Conservation (phyloP, 2,113 vertebrate species). For the Mustela nigripes region DNA sequence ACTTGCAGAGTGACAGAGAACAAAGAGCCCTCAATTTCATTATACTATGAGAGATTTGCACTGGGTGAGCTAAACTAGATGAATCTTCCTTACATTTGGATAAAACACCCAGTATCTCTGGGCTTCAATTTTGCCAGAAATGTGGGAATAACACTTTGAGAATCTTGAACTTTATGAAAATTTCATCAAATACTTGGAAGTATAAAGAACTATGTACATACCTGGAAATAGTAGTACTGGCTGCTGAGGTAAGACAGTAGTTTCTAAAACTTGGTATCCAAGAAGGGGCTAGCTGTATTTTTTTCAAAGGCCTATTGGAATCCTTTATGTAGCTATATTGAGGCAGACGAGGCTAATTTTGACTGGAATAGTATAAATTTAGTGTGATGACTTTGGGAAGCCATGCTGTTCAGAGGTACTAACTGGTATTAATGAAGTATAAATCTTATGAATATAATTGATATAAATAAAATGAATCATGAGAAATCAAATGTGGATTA, state of each 20-base stretch:
- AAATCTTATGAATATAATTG: not conserved
- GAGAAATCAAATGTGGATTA: not conserved
- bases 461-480: not conserved
- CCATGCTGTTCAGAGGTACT: not conserved
- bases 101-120: not conserved
- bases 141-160: not conserved
- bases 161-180: not conserved
- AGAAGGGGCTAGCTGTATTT: not conserved
- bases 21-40: not conserved
- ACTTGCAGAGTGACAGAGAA: not conserved
- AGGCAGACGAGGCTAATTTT: not conserved
- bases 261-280: not conserved
- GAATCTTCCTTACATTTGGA: not conserved
- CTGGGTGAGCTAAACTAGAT: not conserved
- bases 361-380: not conserved
- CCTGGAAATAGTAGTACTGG: not conserved
- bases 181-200: constrained; percentile 11
- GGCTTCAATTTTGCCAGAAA: not conserved
- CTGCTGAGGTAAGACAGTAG: not conserved
- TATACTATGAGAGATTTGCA: not conserved
- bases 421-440: not conserved
- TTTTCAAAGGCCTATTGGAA: not conserved
- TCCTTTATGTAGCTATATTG: not conserved
- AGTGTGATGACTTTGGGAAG: not conserved
- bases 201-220: not conserved